Conservation (phyloP, 2,797 vertebrate species). For the Cephalopachus bancanus region DNA sequence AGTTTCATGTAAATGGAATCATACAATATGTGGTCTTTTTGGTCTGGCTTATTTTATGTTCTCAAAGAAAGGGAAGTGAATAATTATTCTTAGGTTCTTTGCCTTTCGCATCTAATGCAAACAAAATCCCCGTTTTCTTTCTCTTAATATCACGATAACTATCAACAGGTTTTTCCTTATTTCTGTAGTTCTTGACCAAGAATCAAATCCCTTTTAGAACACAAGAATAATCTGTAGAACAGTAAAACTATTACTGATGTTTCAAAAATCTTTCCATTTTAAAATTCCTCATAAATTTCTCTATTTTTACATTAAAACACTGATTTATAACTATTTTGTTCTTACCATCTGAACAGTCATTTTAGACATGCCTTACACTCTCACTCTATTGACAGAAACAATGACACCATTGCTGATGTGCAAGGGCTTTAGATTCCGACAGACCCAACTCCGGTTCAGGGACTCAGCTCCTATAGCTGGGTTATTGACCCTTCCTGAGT, state of each 20-base stretch:
- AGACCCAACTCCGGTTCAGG: not conserved
- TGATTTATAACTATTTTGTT: not conserved
- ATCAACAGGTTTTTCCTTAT: not conserved
- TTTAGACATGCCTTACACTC: not conserved
- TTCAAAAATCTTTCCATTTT: not conserved
- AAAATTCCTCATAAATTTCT: not conserved
- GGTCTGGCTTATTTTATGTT: conserved; percentile 29
- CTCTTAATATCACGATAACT: not conserved
- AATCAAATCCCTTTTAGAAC: not conserved
- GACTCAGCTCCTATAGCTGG: not conserved
- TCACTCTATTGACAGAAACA: not conserved
- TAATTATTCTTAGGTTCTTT: conserved; percentile 12
- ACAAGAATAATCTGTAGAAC: not conserved
- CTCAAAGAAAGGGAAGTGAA: not conserved
- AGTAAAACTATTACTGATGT: not conserved
- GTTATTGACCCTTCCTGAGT: not conserved
- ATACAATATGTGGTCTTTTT: not conserved
- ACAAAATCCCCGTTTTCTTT: not conserved
- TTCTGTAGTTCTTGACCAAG: not conserved
- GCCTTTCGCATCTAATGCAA: conserved; percentile 29
- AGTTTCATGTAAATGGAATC: conserved; percentile 1
- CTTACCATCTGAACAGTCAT: not conserved
- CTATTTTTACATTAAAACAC: not conserved
- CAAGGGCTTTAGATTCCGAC: not conserved
- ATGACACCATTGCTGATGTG: not conserved